These are phyloP conservation scores for Pitta sordida DNA, from an alignment of 2,113 vertebrate species.

Conservation along the genomic window DNA sequence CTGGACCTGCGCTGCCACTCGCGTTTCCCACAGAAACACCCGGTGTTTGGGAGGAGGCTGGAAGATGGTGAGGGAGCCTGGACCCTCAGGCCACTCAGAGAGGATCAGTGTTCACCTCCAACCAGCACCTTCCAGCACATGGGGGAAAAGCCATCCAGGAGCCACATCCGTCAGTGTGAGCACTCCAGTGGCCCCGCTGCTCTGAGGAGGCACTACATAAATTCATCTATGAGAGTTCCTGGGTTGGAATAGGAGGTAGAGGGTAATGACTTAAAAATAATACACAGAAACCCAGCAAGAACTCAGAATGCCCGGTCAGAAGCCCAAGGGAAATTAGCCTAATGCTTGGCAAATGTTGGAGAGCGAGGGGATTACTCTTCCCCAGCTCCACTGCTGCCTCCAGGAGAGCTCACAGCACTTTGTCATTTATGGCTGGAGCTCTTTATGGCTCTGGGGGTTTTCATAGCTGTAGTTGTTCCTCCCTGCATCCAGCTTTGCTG, in stretches of 20 bases:
- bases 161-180: slow-evolving; percentile 2
- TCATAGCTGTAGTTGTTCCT: neutral
- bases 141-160: neutral
- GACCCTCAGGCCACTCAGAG: neutral
- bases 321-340: slow-evolving; percentile 23
- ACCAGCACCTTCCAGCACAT: neutral
- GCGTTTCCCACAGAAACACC: rapidly evolving
- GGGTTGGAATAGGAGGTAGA: slow-evolving; percentile 38
- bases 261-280: slow-evolving; percentile 63
- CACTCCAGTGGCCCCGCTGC: neutral
- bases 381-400: neutral
- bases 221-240: slow-evolving; percentile 55
- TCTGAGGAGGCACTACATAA: slow-evolving; percentile 45
- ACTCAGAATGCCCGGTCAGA: neutral
- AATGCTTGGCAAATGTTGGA: neutral
- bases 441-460: neutral
- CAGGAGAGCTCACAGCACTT: neutral
- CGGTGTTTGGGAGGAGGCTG: rapidly evolving
- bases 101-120: neutral
- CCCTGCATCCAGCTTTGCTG: neutral
- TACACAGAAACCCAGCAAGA: slow-evolving; percentile 16
- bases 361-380: neutral
- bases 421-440: neutral
- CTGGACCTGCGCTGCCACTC: rapidly evolving
- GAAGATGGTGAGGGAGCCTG: neutral